Base-by-base conservation (phyloP, 2,888 invertebrate species). In the Unio pictorum region DNA sequence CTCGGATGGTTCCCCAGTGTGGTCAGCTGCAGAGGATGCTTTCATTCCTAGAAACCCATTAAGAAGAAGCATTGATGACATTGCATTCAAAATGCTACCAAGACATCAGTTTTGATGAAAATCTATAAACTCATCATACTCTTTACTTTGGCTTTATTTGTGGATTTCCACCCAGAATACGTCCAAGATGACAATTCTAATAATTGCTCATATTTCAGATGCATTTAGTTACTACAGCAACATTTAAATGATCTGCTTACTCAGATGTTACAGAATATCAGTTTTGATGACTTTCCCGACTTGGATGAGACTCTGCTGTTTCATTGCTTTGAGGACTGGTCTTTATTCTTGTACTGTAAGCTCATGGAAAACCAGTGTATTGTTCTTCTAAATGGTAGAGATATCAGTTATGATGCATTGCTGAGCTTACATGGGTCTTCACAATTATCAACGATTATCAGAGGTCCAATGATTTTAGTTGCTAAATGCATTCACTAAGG, bases 31-130 rank as follows among this genome's bases (percentile, higher is more conserved):
- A 45, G 58, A 63, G 23, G 64, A 63, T 64, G 58, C 64, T n/a
- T 18, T 66, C 4, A 23, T 66, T 30, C 64, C 64, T 30, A 59
- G 61, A 17, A 66, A 68, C 61, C 70, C 68, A 61, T 72, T 74
- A 17, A 66, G 66, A 20, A 58, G 70, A 61, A 68, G 68, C 20
- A 74, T 72, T 30, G 70, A 72, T 20, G 71, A 70, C n/a, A 73
- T 76, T 0, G 74, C 76, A 11, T 71, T 72, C 34, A 76, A 72
- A 72, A 54, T 76, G n/a, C 69, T 67, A 30, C 76, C 76, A 55
- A 62, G 70, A 60, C 67, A 70, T 66, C 61, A 74, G 45, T 74
- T 74, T 55, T 76, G 57, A 72, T 4, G 4, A 34, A 34, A 30
- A 61, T 26, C 61, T 61, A 23, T 23, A 3, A 30, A 26, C 17